Conservation (phyloP, 2,797 vertebrate genomes). For the Labeo calbasu region DNA sequence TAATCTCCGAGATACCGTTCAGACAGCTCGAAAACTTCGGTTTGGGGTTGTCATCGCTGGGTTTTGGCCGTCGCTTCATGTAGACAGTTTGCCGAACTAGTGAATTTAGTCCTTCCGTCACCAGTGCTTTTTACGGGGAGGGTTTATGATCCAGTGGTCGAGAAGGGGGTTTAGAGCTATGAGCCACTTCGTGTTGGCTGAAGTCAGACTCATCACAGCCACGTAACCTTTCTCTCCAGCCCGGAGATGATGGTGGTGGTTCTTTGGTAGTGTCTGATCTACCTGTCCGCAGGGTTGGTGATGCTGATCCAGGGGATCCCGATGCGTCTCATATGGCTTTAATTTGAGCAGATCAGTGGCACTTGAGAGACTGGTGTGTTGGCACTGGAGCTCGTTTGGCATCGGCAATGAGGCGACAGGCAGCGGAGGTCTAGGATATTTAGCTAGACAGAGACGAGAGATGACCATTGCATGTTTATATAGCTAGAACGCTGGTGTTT, state of each 20-base stretch:
- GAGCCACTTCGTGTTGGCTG: constrained; percentile 25
- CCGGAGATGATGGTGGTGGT: constrained; percentile 37
- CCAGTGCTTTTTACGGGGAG: not conserved
- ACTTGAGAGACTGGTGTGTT: constrained; percentile 11
- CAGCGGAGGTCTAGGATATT: constrained; percentile 1
- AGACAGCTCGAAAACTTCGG: constrained; percentile 16
- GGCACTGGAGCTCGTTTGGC: constrained; percentile 20
- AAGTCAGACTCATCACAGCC: constrained; percentile 27
- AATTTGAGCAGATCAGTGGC: constrained; percentile 37
- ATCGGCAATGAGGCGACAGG: constrained; percentile 40
- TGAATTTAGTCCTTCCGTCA: not conserved
- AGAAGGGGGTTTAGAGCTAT: constrained; percentile 41
- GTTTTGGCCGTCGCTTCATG: not conserved
- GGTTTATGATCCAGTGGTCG: constrained; percentile 20
- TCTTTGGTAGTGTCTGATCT: constrained; percentile 37
- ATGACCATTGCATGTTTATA: constrained; percentile 54
- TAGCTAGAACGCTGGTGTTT: constrained; percentile 43
- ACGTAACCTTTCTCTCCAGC: constrained; percentile 41
- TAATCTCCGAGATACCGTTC: constrained; percentile 18
- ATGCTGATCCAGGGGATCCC: constrained; percentile 26
- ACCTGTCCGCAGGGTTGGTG: constrained; percentile 32
- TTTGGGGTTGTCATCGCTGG: not conserved
- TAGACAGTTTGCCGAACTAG: not conserved
- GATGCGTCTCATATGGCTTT: constrained; percentile 47
- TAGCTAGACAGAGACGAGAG: constrained; percentile 19